Percentiles rank a stretch among this genome's conserved stretches.
Evolutionary conservation across 2,797 vertebrate genomes (phyloP).

Genomic region (Dallia pectoralis): DNA sequence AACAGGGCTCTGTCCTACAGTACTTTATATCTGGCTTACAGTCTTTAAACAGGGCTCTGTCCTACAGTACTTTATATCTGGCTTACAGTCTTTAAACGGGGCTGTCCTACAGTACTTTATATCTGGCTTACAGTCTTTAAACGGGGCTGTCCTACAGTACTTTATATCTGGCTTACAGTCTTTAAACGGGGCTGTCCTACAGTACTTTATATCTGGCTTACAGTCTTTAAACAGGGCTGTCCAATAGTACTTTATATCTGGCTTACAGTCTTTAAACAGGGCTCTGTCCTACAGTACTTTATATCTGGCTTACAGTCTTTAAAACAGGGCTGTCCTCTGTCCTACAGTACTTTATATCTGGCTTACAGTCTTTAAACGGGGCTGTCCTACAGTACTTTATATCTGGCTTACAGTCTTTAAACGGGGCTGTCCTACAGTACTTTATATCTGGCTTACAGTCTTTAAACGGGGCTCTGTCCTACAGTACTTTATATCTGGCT

Average conservation of each 20-base stretch:
- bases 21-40: no score
- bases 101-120: neutral
- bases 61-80: no score
- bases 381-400: neutral
- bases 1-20: constrained; percentile 88
- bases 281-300: no score
- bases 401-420: constrained; percentile 77
- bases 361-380: no score
- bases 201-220: no score
- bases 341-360: no score
- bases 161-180: constrained; percentile 80
- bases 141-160: no score
- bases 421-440: no score
- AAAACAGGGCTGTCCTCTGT: constrained; percentile 83
- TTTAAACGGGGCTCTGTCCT: constrained; percentile 82
- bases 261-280: constrained; percentile 82
- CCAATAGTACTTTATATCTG: neutral
- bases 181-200: constrained; percentile 82
- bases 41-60: constrained; percentile 82
- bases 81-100: no score
- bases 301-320: constrained; percentile 81
- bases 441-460: constrained; percentile 80
- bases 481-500: no score
- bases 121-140: constrained; percentile 77
- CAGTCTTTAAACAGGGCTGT: no score